Evolutionary conservation across 2,797 vertebrate genomes (phyloP), one percentile per base, ranked within the genome.

Genomic region (Microctenopoma lineatum): DNA sequence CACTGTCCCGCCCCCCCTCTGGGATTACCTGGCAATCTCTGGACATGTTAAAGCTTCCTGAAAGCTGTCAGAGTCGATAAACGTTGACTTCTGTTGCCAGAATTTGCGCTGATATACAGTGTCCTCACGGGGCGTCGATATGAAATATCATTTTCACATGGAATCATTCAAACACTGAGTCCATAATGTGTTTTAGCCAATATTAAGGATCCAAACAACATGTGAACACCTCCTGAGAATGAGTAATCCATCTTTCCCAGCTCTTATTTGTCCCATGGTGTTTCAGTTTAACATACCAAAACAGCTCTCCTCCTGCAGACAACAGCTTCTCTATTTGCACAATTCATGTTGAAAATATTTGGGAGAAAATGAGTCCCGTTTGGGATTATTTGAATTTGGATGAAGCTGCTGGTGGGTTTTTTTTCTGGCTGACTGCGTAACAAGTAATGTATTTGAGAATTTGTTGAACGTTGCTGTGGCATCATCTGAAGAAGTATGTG

Each of bases 351-450:
- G 39, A 54, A 66, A 65, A 55, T 67, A 50, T 81, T 45, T 66
- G n/a, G 45, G 7, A 48, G 59, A 66, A 48, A 54, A 53, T 38
- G 15, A 73, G 44, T 65, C 71, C 67, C 75, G 64, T 42, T 58
- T 68, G 72, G 75, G 77, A 71, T 61, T 72, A 79, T 63, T 25
- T 62, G 46, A 72, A 80, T 69, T 70, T 7, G 53, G 15, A 66
- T 45, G 45, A 61, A 47, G 51, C 59, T 34, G 42, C 47, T 38
- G 32, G 4, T 38, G 26, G 16, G 36, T 66, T 41, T 72, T 3
- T 60, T 69, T 66, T 29, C n/a, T 5, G 11, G 3, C 50, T 25
- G 29, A 44, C 13, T 8, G 9, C 32, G 18, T 53, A 66, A 51
- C 15, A 56, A 48, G 15, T 4, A 2, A 3, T 8, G 15, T 3